A percentile compares a stretch with the other conserved stretches of the same genome.
These are phyloP conservation scores for Heliocidaris erythrogramma DNA, from an alignment of 35 echinoderm and acorn worm species.

Conservation along the genomic window DNA sequence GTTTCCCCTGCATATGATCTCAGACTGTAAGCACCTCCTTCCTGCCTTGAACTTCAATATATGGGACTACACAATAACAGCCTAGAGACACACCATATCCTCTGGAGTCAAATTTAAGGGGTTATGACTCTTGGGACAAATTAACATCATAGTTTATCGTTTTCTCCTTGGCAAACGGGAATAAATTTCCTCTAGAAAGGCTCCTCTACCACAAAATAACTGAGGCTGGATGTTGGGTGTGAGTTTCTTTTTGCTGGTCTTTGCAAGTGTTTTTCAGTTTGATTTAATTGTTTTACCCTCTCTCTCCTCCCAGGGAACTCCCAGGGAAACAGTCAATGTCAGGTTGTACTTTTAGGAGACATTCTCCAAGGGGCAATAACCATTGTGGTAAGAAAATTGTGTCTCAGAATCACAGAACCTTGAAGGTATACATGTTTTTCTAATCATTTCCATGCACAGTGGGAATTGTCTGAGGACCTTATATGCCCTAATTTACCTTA, in stretches of 20 bases:
- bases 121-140: constrained; percentile 13
- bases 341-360: not conserved
- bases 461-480: not conserved
- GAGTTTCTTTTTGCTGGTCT: not conserved
- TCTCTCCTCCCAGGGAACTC: not conserved
- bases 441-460: not conserved
- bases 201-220: constrained; percentile 17
- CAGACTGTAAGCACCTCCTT: constrained; percentile 11
- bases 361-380: constrained; percentile 9
- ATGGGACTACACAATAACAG: constrained; percentile 8
- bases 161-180: constrained; percentile 44
- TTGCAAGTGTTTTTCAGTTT: not conserved
- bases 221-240: not conserved
- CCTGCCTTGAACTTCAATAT: constrained; percentile 51
- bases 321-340: constrained; percentile 1
- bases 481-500: not conserved
- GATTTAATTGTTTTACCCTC: constrained; percentile 17
- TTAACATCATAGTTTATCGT: constrained; percentile 34
- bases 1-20: constrained; percentile 23
- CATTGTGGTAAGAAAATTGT: constrained; percentile 4
- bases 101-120: constrained; percentile 15
- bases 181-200: not conserved
- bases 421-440: constrained; percentile 18
- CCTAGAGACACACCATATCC: constrained; percentile 26
- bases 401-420: not conserved